A percentile compares a stretch with the other conserved stretches of the same genome.
These are phyloP conservation scores for Limnephilus auricula DNA, from an alignment of 2,888 invertebrate species.

Conservation along the genomic window DNA sequence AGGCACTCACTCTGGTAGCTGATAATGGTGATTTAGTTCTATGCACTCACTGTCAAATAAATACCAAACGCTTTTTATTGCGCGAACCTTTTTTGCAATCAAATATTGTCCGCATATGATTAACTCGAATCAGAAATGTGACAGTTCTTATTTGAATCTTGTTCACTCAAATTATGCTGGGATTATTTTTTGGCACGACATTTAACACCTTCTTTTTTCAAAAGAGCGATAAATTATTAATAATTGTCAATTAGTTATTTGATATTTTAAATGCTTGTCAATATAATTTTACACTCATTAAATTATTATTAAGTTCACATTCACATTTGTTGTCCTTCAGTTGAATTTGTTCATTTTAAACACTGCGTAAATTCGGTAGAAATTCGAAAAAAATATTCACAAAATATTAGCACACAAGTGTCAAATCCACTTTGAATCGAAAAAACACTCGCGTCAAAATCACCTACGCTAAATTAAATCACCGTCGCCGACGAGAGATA, in stretches of 20 bases:
- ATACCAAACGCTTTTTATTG: not conserved
- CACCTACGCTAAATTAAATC: conserved; percentile 13
- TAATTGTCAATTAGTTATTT: not conserved
- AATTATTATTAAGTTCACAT: not conserved
- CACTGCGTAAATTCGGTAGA: not conserved
- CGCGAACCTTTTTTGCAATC: not conserved
- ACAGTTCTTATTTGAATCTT: not conserved
- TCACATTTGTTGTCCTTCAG: not conserved
- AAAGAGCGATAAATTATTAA: not conserved
- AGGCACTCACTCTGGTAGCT: not conserved
- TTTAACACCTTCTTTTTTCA: not conserved
- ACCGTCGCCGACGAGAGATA: conserved; percentile 10
- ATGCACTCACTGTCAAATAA: not conserved
- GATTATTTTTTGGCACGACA: not conserved
- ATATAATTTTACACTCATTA: not conserved
- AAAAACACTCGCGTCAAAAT: conserved; percentile 19
- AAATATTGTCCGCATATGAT: not conserved
- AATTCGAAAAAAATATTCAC: not conserved
- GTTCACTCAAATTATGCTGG: not conserved
- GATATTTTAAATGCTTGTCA: not conserved
- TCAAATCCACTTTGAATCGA: not conserved
- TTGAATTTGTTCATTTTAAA: not conserved
- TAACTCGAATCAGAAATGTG: not conserved
- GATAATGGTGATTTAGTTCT: not conserved
- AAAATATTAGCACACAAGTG: not conserved